Evolutionary conservation across 2,113 vertebrate genomes (phyloP).

Genomic region (Atlantisia rogersi): DNA sequence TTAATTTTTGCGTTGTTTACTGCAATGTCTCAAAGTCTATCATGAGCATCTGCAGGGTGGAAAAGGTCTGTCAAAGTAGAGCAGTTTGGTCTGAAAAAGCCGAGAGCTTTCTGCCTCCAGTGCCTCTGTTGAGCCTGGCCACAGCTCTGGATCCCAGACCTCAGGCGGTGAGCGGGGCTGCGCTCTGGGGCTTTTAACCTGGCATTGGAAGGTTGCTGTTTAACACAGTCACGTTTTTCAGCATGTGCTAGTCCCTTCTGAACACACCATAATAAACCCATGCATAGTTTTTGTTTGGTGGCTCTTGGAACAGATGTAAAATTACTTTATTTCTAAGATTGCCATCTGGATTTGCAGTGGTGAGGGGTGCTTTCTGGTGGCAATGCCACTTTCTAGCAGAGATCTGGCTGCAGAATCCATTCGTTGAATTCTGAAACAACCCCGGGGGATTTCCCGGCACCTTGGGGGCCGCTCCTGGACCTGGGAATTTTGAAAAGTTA

Average conservation of each 20-base stretch:
- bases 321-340: background rate
- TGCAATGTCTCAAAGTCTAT: background rate
- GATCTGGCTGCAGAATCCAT: background rate
- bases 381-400: background rate
- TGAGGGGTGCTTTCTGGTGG: background rate
- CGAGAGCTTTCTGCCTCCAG: background rate
- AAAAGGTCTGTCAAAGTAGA: background rate
- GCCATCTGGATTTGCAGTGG: background rate
- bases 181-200: background rate
- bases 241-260: background rate
- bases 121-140: background rate
- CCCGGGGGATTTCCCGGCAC: background rate
- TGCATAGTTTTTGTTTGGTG: background rate
- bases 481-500: background rate
- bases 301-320: background rate
- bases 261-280: background rate
- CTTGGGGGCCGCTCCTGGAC: fast-evolving
- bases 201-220: background rate
- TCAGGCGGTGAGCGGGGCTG: background rate
- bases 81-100: background rate
- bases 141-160: fast-evolving
- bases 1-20: background rate
- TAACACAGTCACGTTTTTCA: background rate
- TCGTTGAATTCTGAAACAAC: background rate
- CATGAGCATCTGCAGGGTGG: background rate